Percentiles rank a stretch among this genome's conserved stretches.
Evolutionary conservation across 1,140 invertebrate genomes (phyloP).

Genomic region (Coptotermes formosanus): DNA sequence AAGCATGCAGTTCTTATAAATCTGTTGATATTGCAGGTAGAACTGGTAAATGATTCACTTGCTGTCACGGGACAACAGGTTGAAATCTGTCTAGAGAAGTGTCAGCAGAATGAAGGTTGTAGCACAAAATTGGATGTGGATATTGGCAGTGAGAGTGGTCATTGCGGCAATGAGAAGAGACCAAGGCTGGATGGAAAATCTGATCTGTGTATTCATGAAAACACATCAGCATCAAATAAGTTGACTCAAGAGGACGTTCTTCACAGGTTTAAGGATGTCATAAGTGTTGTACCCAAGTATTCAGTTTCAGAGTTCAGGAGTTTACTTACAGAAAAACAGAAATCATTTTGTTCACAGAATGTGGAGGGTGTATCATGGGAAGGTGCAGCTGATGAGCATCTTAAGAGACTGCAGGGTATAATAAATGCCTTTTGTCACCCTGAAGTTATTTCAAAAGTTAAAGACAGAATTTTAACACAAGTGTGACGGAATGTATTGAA

Average conservation of each 20-base stretch:
- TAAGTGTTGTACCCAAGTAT: slow-evolving; percentile 8
- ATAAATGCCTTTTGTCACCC: slow-evolving; percentile 47
- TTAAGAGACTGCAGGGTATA: not conserved
- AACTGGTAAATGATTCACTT: not conserved
- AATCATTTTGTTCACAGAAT: not conserved
- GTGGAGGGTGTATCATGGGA: not conserved
- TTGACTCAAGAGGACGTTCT: not conserved
- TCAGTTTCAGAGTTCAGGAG: not conserved
- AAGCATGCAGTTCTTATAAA: too few species aligned
- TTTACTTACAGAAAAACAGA: not conserved
- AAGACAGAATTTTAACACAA: slow-evolving; percentile 25
- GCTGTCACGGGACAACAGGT: not conserved
- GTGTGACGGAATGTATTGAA: too few species aligned
- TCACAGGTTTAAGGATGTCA: not conserved
- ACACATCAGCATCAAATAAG: not conserved
- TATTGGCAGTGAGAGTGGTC: too few species aligned
- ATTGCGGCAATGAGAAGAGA: not conserved
- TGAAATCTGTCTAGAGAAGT: not conserved
- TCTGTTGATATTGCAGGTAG: not conserved
- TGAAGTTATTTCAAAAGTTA: slow-evolving; percentile 43
- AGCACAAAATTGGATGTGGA: not conserved
- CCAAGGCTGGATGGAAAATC: not conserved
- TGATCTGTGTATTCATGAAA: not conserved
- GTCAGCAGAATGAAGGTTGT: not conserved
- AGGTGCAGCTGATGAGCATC: not conserved